These are phyloP conservation scores for Drosophila melanosoma DNA, from an alignment of 2,888 invertebrate species.

Conservation along the genomic window DNA sequence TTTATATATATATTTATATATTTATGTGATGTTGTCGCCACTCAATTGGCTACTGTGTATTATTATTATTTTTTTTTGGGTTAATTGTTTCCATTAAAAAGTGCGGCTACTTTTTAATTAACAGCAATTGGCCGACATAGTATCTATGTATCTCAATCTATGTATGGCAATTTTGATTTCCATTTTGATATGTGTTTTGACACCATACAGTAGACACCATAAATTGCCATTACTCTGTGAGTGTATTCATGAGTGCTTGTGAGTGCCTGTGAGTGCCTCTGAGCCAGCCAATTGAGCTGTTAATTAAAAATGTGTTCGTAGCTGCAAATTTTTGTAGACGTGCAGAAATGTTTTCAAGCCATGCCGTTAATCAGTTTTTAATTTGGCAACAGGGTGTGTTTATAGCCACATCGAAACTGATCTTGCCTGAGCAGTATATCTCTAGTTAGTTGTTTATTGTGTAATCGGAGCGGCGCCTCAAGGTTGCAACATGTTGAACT, in stretches of 20 bases:
- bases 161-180: slow-evolving; percentile 65
- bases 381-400: slow-evolving; percentile 49
- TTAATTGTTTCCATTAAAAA: slow-evolving; percentile 82
- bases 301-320: slow-evolving; percentile 66
- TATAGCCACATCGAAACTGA: slow-evolving; percentile 9
- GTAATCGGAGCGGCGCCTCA: slow-evolving; percentile 25
- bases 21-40: slow-evolving; percentile 58
- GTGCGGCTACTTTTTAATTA: slow-evolving; percentile 78
- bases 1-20: slow-evolving; percentile 38
- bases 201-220: slow-evolving; percentile 52
- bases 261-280: slow-evolving; percentile 25
- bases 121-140: slow-evolving; percentile 69
- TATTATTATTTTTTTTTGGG: slow-evolving; percentile 63
- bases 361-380: slow-evolving; percentile 53
- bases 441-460: not conserved
- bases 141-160: slow-evolving; percentile 30
- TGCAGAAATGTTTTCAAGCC: slow-evolving; percentile 54
- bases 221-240: slow-evolving; percentile 17
- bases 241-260: slow-evolving; percentile 34
- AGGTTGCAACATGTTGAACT: slow-evolving; percentile 29
- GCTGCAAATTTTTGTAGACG: slow-evolving; percentile 53
- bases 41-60: slow-evolving; percentile 59
- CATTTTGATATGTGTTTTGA: slow-evolving; percentile 78
- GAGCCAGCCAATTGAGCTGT: slow-evolving; percentile 70
- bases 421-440: not conserved